phyloP scores from a whole-genome alignment of 2,797 vertebrate species.

The Acanthiza pusilla region DNA sequence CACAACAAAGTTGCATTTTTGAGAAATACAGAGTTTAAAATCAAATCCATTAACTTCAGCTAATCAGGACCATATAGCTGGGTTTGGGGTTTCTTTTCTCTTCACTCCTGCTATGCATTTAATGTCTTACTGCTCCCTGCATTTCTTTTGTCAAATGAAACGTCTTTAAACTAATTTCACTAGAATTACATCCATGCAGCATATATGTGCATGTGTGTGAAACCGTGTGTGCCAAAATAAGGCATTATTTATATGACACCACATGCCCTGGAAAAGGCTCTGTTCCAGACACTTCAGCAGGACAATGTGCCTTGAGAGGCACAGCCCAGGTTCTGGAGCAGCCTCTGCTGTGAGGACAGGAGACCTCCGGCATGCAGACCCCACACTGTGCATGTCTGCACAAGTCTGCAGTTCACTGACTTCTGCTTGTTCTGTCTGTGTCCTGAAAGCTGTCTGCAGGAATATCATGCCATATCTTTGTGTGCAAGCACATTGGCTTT shows the following conservation, averaged over 20 bases:
- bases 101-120: neutral
- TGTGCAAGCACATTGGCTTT: neutral
- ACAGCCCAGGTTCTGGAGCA: neutral
- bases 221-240: neutral
- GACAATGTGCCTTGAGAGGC: neutral
- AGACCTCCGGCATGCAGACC: neutral
- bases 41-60: neutral
- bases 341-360: neutral
- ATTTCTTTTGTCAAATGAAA: neutral
- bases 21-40: neutral
- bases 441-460: neutral
- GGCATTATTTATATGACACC: neutral
- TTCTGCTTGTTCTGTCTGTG: neutral
- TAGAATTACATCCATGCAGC: neutral
- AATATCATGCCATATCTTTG: neutral
- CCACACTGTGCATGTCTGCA: fast-evolving
- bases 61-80: neutral
- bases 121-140: neutral
- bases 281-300: neutral
- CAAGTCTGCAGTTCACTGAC: neutral
- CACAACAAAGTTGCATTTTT: neutral
- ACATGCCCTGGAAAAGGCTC: neutral
- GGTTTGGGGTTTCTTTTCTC: neutral
- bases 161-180: neutral
- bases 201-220: fast-evolving